Evolutionary conservation across 2,113 vertebrate species (phyloP).

Genomic region (Chaetorhynchus papuensis): DNA sequence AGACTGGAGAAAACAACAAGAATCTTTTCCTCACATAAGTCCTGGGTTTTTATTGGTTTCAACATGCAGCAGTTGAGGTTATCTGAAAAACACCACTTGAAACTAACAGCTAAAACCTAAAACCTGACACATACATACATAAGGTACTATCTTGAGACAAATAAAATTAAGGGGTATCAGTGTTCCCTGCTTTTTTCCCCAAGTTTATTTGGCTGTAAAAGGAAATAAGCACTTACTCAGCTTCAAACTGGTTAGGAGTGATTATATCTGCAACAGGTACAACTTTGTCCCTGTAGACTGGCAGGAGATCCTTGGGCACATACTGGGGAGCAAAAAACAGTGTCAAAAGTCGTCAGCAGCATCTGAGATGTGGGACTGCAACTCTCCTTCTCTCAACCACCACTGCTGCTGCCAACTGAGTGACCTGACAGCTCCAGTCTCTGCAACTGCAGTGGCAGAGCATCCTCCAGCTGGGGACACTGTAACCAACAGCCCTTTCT

Average conservation of each 20-base stretch:
- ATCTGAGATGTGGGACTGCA: background rate
- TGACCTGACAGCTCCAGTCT: background rate
- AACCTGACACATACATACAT: background rate
- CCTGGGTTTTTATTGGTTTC: background rate
- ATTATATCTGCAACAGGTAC: slow-evolving; percentile 96
- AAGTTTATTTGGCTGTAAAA: background rate
- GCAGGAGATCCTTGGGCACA: slow-evolving; percentile 91
- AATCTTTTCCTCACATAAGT: background rate
- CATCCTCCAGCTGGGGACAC: background rate
- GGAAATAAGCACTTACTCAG: slow-evolving; percentile 84
- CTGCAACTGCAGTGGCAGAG: background rate
- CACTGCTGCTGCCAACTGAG: background rate
- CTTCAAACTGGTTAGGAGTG: slow-evolving; percentile 98
- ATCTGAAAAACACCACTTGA: background rate
- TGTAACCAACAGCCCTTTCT: background rate
- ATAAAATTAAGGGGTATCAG: background rate
- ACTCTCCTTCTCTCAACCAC: background rate
- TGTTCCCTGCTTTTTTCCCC: background rate
- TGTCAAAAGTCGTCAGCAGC: background rate
- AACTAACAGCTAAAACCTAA: background rate
- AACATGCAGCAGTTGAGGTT: background rate
- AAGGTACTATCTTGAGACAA: background rate
- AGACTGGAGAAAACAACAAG: background rate
- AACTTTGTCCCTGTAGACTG: slow-evolving; percentile 91
- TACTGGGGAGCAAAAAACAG: slow-evolving; percentile 74